Base-by-base conservation (phyloP, 2,113 vertebrate species). In the Campylomormyrus tamandua region DNA sequence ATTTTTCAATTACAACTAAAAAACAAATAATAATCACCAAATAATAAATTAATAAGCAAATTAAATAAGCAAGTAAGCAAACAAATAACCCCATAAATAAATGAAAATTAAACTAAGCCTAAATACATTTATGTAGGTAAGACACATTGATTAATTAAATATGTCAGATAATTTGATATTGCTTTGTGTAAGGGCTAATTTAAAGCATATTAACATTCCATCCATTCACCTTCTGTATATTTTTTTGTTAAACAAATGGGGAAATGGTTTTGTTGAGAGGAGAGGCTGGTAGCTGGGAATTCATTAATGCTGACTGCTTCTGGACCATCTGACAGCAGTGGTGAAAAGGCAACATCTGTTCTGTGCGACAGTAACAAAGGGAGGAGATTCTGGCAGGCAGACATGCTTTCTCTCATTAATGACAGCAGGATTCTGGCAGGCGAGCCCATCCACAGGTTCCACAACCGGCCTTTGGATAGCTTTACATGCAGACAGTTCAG, bases 331-430 rank as follows among this genome's bases (percentile, higher is more conserved):
- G 49, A 56, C 35, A 13, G 52, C 31, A 15, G 27, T 27, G n/a
- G 50, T 89, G 62, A 56, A 89, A 89, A 89, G 88, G 46, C 62
- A 49, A 27, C 88, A 89, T 89, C 88, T 89, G 88, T 80, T 80
- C 66, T 35, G 46, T 42, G 62, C n/a, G 42, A 35, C 88, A 80
- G 45, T 89, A 89, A 80, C 50, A 46, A 87, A 89, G 84, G 3
- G 62, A 27, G 86, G 45, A 52, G 88, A 50, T 89, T 89, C 42
- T 31, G 88, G 31, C 31, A 35, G 31, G 31, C 31, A 35, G 31
- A 89, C 80, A 77, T 77, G 66, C 39, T 88, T 5, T 2, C 39
- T 11, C 58, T 88, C 53, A 88, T 89, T 89, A 70, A 89, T 89
- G 52, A 89, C 42, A 89, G 35, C 86, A 39, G 50, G 52, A 31